These are phyloP conservation scores for Melanaphis sacchari DNA, from an alignment of 1,140 invertebrate genomes.

Conservation along the genomic window DNA sequence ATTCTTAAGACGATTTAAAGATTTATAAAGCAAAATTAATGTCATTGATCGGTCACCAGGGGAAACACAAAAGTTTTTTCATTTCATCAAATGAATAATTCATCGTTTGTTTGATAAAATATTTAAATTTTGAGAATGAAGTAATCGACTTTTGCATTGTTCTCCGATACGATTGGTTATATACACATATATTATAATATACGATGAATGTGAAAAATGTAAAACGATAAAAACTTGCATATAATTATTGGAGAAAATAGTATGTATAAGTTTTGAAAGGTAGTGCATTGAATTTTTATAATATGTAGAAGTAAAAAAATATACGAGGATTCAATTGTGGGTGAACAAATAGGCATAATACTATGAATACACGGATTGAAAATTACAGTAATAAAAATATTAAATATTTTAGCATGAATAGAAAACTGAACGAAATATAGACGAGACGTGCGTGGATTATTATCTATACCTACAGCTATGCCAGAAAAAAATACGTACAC, in stretches of 20 bases:
- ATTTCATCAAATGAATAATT: conserved; percentile 37
- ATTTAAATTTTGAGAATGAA: conserved; percentile 9
- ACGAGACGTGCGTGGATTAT: neutral
- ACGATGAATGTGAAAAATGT: neutral
- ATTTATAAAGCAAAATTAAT: conserved; percentile 10
- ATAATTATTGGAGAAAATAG: neutral
- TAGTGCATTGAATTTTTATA: neutral
- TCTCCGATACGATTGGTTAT: neutral
- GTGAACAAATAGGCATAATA: neutral
- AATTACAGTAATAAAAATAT: neutral
- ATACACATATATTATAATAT: neutral
- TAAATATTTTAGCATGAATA: neutral
- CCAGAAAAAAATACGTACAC: neutral
- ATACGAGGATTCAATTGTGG: neutral
- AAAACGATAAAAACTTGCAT: neutral
- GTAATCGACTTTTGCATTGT: conserved; percentile 25
- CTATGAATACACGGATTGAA: neutral
- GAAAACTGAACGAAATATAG: neutral
- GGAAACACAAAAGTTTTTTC: conserved; percentile 24
- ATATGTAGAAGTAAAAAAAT: neutral
- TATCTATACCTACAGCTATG: neutral
- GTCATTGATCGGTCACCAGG: conserved; percentile 32
- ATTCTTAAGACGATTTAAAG: neutral
- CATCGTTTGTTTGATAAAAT: conserved; percentile 41
- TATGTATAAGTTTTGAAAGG: neutral